Evolutionary conservation across 2,888 invertebrate genomes (phyloP).

Genomic region (Tachina lurida): DNA sequence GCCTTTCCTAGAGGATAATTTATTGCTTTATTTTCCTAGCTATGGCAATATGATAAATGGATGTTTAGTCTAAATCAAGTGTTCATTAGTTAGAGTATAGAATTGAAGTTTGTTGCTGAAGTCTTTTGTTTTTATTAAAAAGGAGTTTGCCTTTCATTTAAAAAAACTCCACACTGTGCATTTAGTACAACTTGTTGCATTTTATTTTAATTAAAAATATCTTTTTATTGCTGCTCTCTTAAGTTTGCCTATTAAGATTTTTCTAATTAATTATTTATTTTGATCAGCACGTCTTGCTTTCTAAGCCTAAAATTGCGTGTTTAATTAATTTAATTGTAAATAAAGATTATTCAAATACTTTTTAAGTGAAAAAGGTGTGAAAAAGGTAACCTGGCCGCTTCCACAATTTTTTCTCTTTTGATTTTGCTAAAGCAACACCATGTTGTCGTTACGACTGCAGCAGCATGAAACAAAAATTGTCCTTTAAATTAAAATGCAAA

Average conservation of each 20-base stretch:
- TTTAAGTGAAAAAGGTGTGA: constrained; percentile 43
- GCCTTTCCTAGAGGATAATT: constrained; percentile 1
- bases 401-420: background rate
- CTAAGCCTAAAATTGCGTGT: constrained; percentile 44
- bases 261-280: constrained; percentile 49
- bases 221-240: background rate
- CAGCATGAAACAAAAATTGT: constrained; percentile 4
- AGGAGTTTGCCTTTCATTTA: too few species aligned
- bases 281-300: constrained; percentile 5
- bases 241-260: background rate
- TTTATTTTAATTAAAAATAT: background rate
- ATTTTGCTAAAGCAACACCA: background rate
- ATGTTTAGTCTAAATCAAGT: background rate
- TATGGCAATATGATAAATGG: constrained; percentile 18
- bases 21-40: background rate
- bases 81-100: background rate
- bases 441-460: background rate
- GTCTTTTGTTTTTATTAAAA: constrained; percentile 9
- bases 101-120: background rate
- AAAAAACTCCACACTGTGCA: background rate
- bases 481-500: constrained; percentile 24
- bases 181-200: background rate
- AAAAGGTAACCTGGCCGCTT: constrained; percentile 4
- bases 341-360: constrained; percentile 29
- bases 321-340: constrained; percentile 49